These are phyloP conservation scores for Sphaeridia pumilis DNA, from an alignment of 2,888 invertebrate species.

Conservation along the genomic window DNA sequence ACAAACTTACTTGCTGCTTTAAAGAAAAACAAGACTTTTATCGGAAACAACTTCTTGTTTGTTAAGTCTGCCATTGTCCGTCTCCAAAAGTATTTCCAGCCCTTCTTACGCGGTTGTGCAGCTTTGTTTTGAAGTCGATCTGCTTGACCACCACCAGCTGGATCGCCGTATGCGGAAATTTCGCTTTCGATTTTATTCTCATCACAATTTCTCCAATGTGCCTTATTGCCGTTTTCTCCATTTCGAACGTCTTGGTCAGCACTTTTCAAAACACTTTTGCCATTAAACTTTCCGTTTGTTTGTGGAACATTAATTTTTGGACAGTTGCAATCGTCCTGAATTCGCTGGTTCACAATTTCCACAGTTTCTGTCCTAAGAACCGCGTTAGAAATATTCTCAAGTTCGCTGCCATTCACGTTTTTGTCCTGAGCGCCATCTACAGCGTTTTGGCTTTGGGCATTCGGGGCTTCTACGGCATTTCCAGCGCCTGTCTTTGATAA, in stretches of 20 bases:
- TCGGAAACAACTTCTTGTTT: conserved; percentile 57
- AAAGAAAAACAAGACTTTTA: conserved; percentile 64
- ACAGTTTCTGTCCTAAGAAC: too few species aligned
- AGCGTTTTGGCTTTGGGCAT: too few species aligned
- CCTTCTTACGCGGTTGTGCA: conserved; percentile 22
- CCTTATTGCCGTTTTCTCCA: background rate
- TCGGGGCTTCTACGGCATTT: too few species aligned
- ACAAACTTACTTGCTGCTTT: conserved; percentile 60
- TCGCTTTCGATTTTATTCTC: background rate
- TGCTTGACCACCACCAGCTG: background rate
- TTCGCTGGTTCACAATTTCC: too few species aligned
- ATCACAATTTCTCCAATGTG: background rate
- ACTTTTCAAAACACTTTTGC: too few species aligned
- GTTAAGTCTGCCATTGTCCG: conserved; percentile 46
- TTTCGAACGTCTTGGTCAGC: background rate
- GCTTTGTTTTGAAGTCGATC: background rate
- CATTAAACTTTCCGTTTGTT: too few species aligned
- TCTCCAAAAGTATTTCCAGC: conserved; percentile 26
- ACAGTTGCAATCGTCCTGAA: too few species aligned
- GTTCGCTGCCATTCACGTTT: too few species aligned
- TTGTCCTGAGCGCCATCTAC: too few species aligned
- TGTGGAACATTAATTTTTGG: too few species aligned
- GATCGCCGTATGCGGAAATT: background rate
- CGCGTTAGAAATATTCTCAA: too few species aligned
- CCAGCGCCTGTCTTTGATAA: too few species aligned